phyloP scores from a whole-genome alignment of 2,888 invertebrate species.

The Himalopsyche tibetana region DNA sequence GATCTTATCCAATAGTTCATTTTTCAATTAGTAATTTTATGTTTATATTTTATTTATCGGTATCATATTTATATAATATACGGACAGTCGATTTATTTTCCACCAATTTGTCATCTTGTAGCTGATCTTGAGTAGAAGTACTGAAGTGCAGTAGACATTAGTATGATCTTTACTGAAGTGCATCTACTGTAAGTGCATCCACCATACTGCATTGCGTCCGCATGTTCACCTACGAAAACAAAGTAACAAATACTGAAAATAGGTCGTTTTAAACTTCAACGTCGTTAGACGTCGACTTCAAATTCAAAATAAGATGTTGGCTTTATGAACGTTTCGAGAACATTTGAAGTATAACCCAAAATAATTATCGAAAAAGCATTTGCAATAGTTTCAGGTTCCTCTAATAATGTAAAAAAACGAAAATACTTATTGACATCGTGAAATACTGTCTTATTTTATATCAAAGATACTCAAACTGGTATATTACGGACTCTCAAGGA shows the following conservation, averaged over 20 bases:
- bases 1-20: background rate
- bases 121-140: background rate
- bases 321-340: too few species aligned
- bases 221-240: conserved; percentile 63
- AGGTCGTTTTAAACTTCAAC: too few species aligned
- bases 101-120: conserved; percentile 36
- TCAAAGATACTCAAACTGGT: too few species aligned
- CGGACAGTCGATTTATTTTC: background rate
- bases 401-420: too few species aligned
- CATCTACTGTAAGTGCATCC: conserved; percentile 41
- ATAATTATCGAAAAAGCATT: too few species aligned
- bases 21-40: conserved; percentile 1
- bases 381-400: too few species aligned
- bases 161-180: conserved; percentile 13
- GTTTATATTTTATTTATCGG: background rate
- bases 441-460: too few species aligned
- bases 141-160: background rate
- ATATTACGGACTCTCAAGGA: too few species aligned
- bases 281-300: too few species aligned
- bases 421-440: too few species aligned
- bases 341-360: too few species aligned
- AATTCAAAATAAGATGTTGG: too few species aligned
- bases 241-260: background rate
- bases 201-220: conserved; percentile 66
- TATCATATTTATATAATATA: background rate